A percentile compares a stretch with the other conserved stretches of the same genome.
These are phyloP conservation scores for Centropus bengalensis DNA, from an alignment of 2,113 vertebrate genomes.

Conservation along the genomic window DNA sequence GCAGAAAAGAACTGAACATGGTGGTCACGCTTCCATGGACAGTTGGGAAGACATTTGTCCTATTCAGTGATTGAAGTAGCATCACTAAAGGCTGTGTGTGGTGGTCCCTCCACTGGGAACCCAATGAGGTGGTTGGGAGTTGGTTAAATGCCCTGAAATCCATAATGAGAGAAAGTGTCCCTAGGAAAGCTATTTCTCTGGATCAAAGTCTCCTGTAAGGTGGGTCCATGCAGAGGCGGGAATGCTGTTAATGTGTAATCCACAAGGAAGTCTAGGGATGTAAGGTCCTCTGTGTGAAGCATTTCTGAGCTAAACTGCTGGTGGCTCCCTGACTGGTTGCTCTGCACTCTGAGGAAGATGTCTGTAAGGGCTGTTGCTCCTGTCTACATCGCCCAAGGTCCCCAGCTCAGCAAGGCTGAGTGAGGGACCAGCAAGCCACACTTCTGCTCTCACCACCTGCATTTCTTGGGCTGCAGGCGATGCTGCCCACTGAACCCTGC, in stretches of 20 bases:
- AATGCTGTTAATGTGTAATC: conserved; percentile 53
- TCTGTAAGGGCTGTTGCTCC: conserved; percentile 19
- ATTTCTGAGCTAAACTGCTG: not conserved
- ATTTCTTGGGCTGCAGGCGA: not conserved
- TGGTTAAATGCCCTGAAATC: not conserved
- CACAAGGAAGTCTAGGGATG: not conserved
- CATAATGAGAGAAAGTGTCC: not conserved
- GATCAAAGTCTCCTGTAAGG: not conserved
- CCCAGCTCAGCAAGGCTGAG: not conserved
- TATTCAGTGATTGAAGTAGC: not conserved
- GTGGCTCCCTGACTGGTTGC: not conserved
- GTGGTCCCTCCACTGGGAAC: not conserved
- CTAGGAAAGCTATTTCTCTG: not conserved
- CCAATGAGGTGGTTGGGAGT: not conserved
- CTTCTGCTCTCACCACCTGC: not conserved
- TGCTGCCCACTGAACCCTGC: not conserved
- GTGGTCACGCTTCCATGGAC: not conserved
- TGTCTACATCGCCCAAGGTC: not conserved
- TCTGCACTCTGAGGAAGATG: conserved; percentile 17
- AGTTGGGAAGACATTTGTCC: not conserved
- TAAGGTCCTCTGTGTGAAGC: not conserved
- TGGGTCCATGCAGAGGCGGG: not conserved
- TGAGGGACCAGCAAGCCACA: not conserved
- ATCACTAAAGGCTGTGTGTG: not conserved
- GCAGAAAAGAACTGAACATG: not conserved